Evolutionary conservation across 2,888 invertebrate species (phyloP), one percentile per base, ranked within the genome.

Genomic region (Hirudinaria manillensis): DNA sequence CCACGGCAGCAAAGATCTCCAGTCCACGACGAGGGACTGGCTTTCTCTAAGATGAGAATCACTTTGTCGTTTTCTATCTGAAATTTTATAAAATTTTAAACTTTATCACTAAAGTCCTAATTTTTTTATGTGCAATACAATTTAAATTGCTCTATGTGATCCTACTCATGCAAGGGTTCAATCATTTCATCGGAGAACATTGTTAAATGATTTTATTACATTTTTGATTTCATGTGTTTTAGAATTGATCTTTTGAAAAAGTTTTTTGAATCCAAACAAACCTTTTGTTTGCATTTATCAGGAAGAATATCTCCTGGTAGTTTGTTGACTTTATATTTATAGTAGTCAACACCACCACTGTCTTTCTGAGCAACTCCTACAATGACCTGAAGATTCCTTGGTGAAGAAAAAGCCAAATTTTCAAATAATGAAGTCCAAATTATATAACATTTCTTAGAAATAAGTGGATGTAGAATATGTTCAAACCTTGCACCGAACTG

Each of bases 61-160:
- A 78, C 75, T 45, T 77, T 77, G 19, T 75, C 76, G 29, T 78
- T 56, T 38, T 72, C 75, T 6, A 75, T 21, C 75, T 75, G 55
- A n/a, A 53, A 45, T 45, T 67, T 21, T 2, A 68, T n/a, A 19
- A n/a, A 6, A 68, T 45, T 36, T 24, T 70, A 19, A 16, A 45
- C 45, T 24, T 24, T 45, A 7, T 45, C 36, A 45, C 21, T 13
- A 10, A n/a, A 13, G 36, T 51, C 45, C 27, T 19, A 70, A 36
- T 27, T 2, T n/a, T n/a, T n/a, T n/a, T 2, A 24, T 1, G 45
- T 21, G 1, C 45, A 45, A n/a, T n/a, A n/a, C n/a, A n/a, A n/a
- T n/a, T n/a, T n/a, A n/a, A n/a, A n/a, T n/a, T n/a, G n/a, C n/a
- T n/a, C n/a, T n/a, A n/a, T n/a, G n/a, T n/a, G n/a, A n/a, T n/a